Conservation (phyloP, 2,113 vertebrate species). For the Crotalus horridus region DNA sequence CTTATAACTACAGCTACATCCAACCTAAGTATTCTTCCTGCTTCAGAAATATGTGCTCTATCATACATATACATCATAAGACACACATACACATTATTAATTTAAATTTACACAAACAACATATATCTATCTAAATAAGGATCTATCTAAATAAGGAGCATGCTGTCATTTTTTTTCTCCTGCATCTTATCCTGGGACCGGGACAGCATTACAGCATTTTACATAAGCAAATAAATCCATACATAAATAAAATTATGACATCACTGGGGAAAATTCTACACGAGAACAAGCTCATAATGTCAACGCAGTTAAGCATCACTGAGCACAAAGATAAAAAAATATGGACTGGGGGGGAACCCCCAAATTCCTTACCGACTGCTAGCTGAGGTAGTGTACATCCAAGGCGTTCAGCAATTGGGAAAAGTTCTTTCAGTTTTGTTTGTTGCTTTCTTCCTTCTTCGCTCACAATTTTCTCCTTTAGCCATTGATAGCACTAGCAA, state of each 20-base stretch:
- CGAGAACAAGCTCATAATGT: fast-evolving
- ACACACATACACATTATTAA: background rate
- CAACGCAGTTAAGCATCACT: fast-evolving
- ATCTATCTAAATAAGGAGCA: no score
- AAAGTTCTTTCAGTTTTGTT: constrained; percentile 89
- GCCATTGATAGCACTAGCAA: constrained; percentile 93
- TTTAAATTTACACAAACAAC: background rate
- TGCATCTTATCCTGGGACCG: background rate
- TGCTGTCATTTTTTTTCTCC: background rate
- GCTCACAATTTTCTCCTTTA: constrained; percentile 94
- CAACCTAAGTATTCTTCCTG: background rate
- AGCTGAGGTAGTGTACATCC: constrained; percentile 94
- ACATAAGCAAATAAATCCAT: background rate
- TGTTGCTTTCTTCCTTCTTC: constrained; percentile 96
- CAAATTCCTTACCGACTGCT: constrained; percentile 82
- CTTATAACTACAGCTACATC: background rate
- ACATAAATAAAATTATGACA: background rate
- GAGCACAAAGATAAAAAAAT: background rate
- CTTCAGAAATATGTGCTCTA: background rate
- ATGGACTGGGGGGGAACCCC: fast-evolving
- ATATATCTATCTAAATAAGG: no score
- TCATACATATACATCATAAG: background rate
- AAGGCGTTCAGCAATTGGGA: constrained; percentile 90
- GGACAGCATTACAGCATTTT: background rate
- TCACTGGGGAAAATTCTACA: background rate